phyloP scores from a whole-genome alignment of 2,797 vertebrate species.

The Hydrocynus forskahlii region DNA sequence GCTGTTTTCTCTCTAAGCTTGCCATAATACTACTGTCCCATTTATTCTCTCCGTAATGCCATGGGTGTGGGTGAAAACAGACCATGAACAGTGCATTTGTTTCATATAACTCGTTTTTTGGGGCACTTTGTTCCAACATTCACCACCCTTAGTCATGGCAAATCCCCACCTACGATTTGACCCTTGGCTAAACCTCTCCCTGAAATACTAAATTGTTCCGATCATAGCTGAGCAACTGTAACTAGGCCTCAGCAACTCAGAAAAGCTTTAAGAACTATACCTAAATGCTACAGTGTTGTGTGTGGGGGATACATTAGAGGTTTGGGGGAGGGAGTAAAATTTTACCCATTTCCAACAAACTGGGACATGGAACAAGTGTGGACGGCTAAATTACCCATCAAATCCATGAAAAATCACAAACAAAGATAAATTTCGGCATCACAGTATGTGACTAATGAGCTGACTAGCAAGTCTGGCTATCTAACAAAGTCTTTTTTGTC shows the following conservation, averaged over 20 bases:
- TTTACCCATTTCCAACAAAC: too few relatives aligned
- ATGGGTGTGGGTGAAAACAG: background rate
- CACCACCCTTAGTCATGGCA: background rate
- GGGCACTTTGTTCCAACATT: background rate
- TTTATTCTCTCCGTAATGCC: background rate
- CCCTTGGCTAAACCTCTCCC: background rate
- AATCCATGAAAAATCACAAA: too few relatives aligned
- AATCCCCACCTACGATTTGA: background rate
- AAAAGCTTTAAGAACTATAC: background rate
- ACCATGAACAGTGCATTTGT: background rate
- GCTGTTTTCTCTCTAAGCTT: slow-evolving; percentile 3
- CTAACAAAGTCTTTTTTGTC: too few relatives aligned
- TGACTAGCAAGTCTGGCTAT: too few relatives aligned
- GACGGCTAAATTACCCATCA: too few relatives aligned
- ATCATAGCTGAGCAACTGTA: background rate
- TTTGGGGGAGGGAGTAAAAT: too few relatives aligned
- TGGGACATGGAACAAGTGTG: too few relatives aligned
- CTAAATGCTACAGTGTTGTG: background rate
- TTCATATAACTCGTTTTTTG: background rate
- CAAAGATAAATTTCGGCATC: too few relatives aligned
- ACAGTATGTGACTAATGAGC: too few relatives aligned
- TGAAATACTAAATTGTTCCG: background rate
- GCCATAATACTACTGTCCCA: slow-evolving; percentile 26
- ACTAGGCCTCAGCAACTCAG: background rate
- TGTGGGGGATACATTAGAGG: background rate